These are phyloP conservation scores for Cryptotermes secundus DNA, from an alignment of 1,140 invertebrate species.

Conservation along the genomic window DNA sequence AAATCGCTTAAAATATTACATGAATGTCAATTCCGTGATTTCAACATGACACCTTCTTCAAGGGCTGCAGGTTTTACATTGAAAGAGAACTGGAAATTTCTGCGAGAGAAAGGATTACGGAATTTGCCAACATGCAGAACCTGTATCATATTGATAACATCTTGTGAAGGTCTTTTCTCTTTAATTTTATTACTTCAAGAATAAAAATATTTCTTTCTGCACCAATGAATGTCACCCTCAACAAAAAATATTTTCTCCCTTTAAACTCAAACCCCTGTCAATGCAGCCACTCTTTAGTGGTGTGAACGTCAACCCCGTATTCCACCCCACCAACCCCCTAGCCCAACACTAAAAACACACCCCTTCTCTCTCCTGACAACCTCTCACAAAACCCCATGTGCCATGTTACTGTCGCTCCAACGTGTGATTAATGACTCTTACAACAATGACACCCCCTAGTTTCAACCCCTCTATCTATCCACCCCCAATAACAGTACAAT, in stretches of 20 bases:
- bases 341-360: neutral
- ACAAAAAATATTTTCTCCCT: neutral
- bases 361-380: neutral
- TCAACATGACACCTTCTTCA: too few relatives aligned
- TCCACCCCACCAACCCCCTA: neutral
- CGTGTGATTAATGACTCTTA: slow-evolving; percentile 31
- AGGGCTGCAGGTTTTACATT: too few relatives aligned
- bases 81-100: too few relatives aligned
- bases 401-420: slow-evolving; percentile 28
- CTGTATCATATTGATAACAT: too few relatives aligned
- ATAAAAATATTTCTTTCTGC: neutral
- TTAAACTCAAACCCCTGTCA: slow-evolving; percentile 1
- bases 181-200: too few relatives aligned
- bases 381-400: slow-evolving; percentile 26
- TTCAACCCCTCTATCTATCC: neutral
- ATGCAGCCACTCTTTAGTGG: slow-evolving; percentile 14
- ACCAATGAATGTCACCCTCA: neutral
- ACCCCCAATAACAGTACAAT: slow-evolving; percentile 26
- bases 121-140: too few relatives aligned
- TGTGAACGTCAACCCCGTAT: neutral
- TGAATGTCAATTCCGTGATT: too few relatives aligned
- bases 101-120: too few relatives aligned
- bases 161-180: too few relatives aligned
- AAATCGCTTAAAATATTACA: too few relatives aligned
- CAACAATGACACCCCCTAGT: slow-evolving; percentile 29